Base-by-base conservation (phyloP, 1,140 invertebrate genomes). In the Nasonia longicornis region DNA sequence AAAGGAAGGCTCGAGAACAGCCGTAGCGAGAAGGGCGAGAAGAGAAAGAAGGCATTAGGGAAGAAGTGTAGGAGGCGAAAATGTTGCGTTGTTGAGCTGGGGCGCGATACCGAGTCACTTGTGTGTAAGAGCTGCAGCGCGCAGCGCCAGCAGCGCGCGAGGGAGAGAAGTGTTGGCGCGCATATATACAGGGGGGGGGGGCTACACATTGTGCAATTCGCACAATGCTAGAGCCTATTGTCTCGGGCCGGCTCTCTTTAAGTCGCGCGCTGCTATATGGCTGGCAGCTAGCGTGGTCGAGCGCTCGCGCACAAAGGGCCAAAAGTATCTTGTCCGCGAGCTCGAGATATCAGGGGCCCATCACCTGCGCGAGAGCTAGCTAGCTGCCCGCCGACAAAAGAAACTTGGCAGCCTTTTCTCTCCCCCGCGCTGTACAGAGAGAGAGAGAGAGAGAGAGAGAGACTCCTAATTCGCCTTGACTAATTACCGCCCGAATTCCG, bases 41-140 rank as follows among this genome's bases (percentile, higher is more conserved):
- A 72, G n/a, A 72, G 38, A 45, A n/a, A 72, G 70, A 72, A 42
- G 20, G 35, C 29, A 31, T 29, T 67, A 67, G 22, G 26, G 70
- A 42, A 67, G 66, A 67, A 45, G 10, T 35, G 52, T 20, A 20
- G 10, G 31, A n/a, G 35, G 70, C 26, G 35, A 58, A 58, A 58
- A 58, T 58, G 52, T 58, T 58, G 52, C 52, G 52, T 58, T 58
- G 52, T 58, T n/a, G 52, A 58, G 52, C 52, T n/a, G 20, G 20
- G 52, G 52, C 6, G 52, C 16, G 16, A 58, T 58, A 72, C 35
- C 16, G 20, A 72, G 38, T 29, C 29, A 42, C n/a, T 35, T 45
- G 31, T 22, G 38, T 42, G 26, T 22, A 42, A 35, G 29, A 42
- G 70, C 26, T 26, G 26, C 26, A 26, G 26, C 26, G 26, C 0